Evolutionary conservation across 2,113 vertebrate genomes (phyloP), one percentile per base, ranked within the genome.

Genomic region (Ellobius talpinus): DNA sequence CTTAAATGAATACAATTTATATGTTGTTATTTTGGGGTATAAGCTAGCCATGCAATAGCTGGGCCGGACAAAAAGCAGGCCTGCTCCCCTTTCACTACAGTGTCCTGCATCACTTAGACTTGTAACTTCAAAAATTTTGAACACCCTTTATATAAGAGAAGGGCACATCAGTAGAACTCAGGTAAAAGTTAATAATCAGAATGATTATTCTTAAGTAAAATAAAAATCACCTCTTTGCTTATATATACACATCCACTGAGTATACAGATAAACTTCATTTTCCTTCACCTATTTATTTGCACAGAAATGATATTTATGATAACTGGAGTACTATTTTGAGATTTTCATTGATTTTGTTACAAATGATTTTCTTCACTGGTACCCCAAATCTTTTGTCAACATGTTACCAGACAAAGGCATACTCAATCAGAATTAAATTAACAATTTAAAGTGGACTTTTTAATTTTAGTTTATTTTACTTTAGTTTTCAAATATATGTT

Each of bases 221-320:
- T 73, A 89, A 24, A 87, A 5, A 31, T 26, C 36, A 9, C 7
- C 52, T 39, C 9, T 87, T 66, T 78, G 52, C 17, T 89, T 61
- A 88, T 66, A 23, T 82, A 95, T 23, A 31, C 12, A n/a, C 17
- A 39, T 0, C n/a, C n/a, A 70, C 36, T 79, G 58, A 5, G 26
- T 16, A 63, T 1, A 72, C 16, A 33, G 0, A 66, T 6, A 31
- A 1, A 52, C 0, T 0, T 7, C 9, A 2, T 0, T 1, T 12
- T 0, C 14, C 0, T 31, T 77, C 31, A 55, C 6, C 0, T 16
- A 7, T 5, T 73, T 2, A 45, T 45, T 7, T 19, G 19, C 8
- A 45, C 5, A 65, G 6, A 16, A 85, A 42, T 42, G 24, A 11
- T n/a, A 17, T 33, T 79, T 17, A 5, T 23, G 66, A 85, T 63